phyloP scores from a whole-genome alignment of 2,797 vertebrate species.

The Anableps anableps region DNA sequence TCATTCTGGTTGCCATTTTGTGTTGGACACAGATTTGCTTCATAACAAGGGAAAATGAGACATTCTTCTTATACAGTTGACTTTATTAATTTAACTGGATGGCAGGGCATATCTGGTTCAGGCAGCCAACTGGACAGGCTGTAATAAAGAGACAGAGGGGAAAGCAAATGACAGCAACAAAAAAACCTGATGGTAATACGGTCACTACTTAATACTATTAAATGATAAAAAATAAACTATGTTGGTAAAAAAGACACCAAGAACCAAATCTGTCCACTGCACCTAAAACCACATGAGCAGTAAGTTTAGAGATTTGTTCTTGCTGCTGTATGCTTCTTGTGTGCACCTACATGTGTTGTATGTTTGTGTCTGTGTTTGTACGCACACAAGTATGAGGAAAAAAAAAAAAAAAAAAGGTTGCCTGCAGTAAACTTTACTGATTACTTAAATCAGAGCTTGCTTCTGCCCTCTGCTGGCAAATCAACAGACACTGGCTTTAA shows the following conservation, averaged over 20 bases:
- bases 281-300: not conserved
- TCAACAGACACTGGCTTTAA: not conserved
- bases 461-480: slow-evolving; percentile 64
- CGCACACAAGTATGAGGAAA: not conserved
- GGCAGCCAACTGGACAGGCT: too few species aligned
- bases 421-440: not conserved
- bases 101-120: not conserved
- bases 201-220: not conserved
- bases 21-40: not conserved
- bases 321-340: not conserved
- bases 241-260: not conserved
- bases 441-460: slow-evolving; percentile 31
- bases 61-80: not conserved
- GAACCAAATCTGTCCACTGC: not conserved
- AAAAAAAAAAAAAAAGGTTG: not conserved
- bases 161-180: not conserved
- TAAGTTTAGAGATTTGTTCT: not conserved
- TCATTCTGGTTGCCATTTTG: not conserved
- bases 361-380: not conserved
- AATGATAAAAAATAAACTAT: not conserved
- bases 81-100: not conserved
- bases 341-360: not conserved
- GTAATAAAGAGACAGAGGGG: not conserved
- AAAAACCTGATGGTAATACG: too few species aligned
- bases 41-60: not conserved